Percentiles rank a stretch among this genome's conserved stretches.
These are phyloP conservation scores for Limanda limanda DNA, from an alignment of 2,113 vertebrate species.

Conservation along the genomic window DNA sequence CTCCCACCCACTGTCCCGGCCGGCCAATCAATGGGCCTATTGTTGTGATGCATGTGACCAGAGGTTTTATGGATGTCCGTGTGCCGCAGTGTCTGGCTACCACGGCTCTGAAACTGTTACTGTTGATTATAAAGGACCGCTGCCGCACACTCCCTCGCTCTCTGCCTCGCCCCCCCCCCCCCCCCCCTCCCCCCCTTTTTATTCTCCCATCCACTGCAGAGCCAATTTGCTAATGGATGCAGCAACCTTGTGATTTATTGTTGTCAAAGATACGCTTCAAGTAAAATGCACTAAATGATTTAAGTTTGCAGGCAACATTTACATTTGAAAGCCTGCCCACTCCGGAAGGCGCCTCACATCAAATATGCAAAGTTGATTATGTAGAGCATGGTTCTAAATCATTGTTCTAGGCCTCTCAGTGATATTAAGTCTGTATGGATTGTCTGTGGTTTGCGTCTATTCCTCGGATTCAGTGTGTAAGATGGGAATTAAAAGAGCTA, in stretches of 20 bases:
- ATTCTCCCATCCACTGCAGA: slow-evolving; percentile 67
- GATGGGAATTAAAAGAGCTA: slow-evolving; percentile 63
- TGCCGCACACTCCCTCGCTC: slow-evolving; percentile 43
- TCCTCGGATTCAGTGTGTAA: slow-evolving; percentile 50
- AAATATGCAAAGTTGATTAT: slow-evolving; percentile 81
- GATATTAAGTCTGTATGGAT: slow-evolving; percentile 70
- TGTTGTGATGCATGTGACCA: slow-evolving; percentile 59
- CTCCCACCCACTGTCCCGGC: slow-evolving; percentile 56
- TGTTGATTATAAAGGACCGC: slow-evolving; percentile 69
- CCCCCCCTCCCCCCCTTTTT: slow-evolving; percentile 44
- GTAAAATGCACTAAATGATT: slow-evolving; percentile 78
- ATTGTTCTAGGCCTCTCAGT: slow-evolving; percentile 69
- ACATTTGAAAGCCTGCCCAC: slow-evolving; percentile 77
- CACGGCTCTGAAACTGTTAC: slow-evolving; percentile 59
- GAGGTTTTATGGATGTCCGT: slow-evolving; percentile 61
- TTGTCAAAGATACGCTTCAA: slow-evolving; percentile 77
- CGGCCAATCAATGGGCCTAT: slow-evolving; percentile 64
- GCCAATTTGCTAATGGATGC: slow-evolving; percentile 83
- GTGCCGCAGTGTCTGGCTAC: slow-evolving; percentile 70
- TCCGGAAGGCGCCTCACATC: slow-evolving; percentile 70
- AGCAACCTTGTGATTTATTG: slow-evolving; percentile 82
- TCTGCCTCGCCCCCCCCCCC: slow-evolving; percentile 37
- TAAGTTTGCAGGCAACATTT: slow-evolving; percentile 75
- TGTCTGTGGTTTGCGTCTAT: slow-evolving; percentile 58
- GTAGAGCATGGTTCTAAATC: slow-evolving; percentile 74